A percentile compares a stretch with the other conserved stretches of the same genome.
Evolutionary conservation across 2,113 vertebrate genomes (phyloP).

Genomic region (human (Homo sapiens)): GRCh38 chr9:129387501-129388000

Average conservation of each 20-base stretch:
- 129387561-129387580: too few species aligned
- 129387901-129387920: background rate
- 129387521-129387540: too few species aligned
- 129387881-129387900: background rate
- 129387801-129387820: background rate
- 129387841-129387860: too few species aligned
- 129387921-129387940: background rate
- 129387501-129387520: too few species aligned
- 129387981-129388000: background rate
- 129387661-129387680: too few species aligned
- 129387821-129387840: rapidly evolving
- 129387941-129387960: background rate
- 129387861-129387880: background rate
- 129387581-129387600: too few species aligned
- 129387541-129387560: too few species aligned
- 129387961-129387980: background rate
- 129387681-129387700: too few species aligned
- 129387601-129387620: too few species aligned
- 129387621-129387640: too few species aligned
- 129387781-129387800: too few species aligned
- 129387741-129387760: background rate
- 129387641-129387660: too few species aligned
- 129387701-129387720: background rate
- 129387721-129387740: background rate
- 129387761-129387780: background rate